These are phyloP conservation scores for Notechis scutatus DNA, from an alignment of 2,113 vertebrate species.

Conservation along the genomic window DNA sequence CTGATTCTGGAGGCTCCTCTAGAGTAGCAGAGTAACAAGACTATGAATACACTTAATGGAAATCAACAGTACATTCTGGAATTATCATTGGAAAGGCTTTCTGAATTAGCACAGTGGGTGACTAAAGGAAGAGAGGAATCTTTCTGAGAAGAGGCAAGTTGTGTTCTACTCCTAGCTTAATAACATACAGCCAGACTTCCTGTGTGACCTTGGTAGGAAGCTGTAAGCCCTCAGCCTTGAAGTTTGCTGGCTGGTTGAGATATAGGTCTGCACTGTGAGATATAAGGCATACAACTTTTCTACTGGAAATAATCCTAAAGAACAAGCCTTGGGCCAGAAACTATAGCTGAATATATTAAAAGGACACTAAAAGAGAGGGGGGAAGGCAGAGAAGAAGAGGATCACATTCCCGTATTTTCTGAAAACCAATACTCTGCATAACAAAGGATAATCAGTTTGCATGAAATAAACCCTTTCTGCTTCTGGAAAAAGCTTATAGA, in stretches of 20 bases:
- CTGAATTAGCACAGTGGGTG: constrained; percentile 50
- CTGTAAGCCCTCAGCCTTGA: constrained; percentile 22
- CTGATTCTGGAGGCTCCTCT: not conserved
- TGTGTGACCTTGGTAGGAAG: constrained; percentile 33
- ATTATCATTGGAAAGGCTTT: constrained; percentile 56
- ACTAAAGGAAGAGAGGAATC: constrained; percentile 2
- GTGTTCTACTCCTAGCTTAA: constrained; percentile 47
- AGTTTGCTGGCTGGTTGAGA: not conserved
- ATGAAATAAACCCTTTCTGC: not conserved
- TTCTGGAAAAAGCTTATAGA: not conserved
- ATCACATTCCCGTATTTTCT: not conserved
- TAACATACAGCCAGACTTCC: constrained; percentile 31
- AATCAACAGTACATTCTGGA: constrained; percentile 52
- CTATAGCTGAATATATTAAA: constrained; percentile 1
- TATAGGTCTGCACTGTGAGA: not conserved
- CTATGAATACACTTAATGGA: not conserved
- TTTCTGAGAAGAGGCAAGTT: constrained; percentile 9
- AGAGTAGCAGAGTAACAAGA: not conserved
- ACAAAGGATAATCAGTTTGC: not conserved
- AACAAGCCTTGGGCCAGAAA: not conserved
- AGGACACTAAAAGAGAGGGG: not conserved
- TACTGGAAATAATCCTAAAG: constrained; percentile 20
- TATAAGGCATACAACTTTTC: not conserved
- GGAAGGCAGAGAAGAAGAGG: not conserved
- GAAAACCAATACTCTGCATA: not conserved